These are phyloP conservation scores for Candidula unifasciata DNA, from an alignment of 2,888 invertebrate species.

Conservation along the genomic window DNA sequence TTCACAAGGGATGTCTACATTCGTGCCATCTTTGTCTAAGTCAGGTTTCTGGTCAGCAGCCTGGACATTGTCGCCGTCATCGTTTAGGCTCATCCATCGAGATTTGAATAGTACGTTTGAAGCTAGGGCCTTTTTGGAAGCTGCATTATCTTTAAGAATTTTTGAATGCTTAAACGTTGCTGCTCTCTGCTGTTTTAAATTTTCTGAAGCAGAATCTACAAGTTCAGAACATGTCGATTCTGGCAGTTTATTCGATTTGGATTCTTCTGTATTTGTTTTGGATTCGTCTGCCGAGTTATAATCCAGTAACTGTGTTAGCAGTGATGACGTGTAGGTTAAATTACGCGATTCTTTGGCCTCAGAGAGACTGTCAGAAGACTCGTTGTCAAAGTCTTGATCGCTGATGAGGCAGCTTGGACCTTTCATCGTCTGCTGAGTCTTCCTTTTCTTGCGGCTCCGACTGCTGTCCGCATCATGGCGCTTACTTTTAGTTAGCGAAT, in stretches of 20 bases:
- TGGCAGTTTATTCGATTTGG: background rate
- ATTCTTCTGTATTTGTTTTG: background rate
- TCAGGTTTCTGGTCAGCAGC: background rate
- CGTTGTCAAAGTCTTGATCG: conserved; percentile 31
- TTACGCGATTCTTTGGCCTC: background rate
- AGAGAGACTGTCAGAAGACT: conserved; percentile 34
- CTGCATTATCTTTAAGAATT: background rate
- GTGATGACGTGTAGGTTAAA: conserved; percentile 28
- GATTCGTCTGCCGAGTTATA: conserved; percentile 41
- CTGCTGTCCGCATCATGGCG: no score
- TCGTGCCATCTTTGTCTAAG: background rate
- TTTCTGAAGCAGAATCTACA: background rate
- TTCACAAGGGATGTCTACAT: no score
- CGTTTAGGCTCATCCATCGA: background rate
- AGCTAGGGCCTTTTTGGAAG: background rate
- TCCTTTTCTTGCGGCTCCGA: background rate
- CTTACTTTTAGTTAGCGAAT: background rate
- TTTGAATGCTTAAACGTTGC: background rate
- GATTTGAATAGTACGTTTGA: background rate
- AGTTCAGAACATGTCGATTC: background rate
- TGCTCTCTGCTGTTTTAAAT: background rate
- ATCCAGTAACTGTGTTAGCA: conserved; percentile 33
- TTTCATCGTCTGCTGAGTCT: background rate
- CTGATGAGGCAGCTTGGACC: background rate
- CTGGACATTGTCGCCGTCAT: background rate